These are phyloP conservation scores for Platygyra sinensis DNA, from an alignment of 64 coral and sea anemone species.

Conservation along the genomic window DNA sequence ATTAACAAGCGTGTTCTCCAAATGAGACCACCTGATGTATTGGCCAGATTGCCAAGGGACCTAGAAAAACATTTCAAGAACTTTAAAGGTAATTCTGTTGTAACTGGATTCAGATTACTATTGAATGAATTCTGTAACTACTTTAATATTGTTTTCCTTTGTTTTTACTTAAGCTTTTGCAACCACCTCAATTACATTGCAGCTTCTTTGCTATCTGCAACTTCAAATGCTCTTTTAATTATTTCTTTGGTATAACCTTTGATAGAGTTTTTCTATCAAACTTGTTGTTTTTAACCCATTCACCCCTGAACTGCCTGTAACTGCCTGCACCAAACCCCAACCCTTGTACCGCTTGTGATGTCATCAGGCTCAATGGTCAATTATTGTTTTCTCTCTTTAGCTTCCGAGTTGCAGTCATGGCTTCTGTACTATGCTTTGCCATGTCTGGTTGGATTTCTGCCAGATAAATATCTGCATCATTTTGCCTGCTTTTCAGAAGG, in stretches of 20 bases:
- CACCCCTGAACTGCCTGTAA: too few relatives aligned
- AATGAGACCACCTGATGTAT: conserved; percentile 60
- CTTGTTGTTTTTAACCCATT: too few relatives aligned
- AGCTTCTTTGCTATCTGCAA: too few relatives aligned
- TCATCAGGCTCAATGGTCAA: not conserved
- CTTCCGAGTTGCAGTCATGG: conserved; percentile 43
- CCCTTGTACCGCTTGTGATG: too few relatives aligned
- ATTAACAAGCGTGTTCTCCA: conserved; percentile 19
- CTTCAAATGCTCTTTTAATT: conserved; percentile 12
- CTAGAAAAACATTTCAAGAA: too few relatives aligned
- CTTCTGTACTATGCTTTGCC: conserved; percentile 45
- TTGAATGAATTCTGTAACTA: conserved; percentile 13
- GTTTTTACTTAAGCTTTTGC: too few relatives aligned
- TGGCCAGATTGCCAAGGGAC: conserved; percentile 30
- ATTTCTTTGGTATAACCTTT: conserved; percentile 32
- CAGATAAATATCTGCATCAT: conserved; percentile 14
- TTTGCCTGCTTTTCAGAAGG: conserved; percentile 23
- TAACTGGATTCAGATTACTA: conserved; percentile 9
- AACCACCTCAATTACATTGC: too few relatives aligned
- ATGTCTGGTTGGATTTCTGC: not conserved
- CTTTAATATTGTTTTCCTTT: not conserved
- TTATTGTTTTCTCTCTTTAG: not conserved
- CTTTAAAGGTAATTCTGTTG: conserved; percentile 42
- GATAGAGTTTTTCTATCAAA: too few relatives aligned
- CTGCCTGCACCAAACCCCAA: not conserved